Evolutionary conservation across 2,113 vertebrate genomes (phyloP), one percentile per base, ranked within the genome.

Genomic region (mouse (Mus musculus)): DNA sequence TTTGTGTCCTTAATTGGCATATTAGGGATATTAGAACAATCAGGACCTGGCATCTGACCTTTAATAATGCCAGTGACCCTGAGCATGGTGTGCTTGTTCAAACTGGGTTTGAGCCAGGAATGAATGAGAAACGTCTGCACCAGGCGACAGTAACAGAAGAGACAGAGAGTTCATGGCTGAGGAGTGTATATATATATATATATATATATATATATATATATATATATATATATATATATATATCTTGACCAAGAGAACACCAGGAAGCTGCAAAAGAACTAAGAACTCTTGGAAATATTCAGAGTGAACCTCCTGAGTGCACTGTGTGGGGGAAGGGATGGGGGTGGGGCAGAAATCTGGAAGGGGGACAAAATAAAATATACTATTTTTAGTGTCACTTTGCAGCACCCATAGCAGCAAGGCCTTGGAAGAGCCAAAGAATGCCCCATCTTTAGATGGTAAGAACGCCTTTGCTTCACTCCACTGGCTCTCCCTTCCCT

Each of bases 241-340:
- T 49, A 49, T 49, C 49, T 49, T 54, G 42, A 39, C 72, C 4
- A 11, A 28, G 8, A 86, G 30, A 89, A 39, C 13, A 17, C 26
- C 20, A 9, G 42, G 22, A 71, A n/a, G 65, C 30, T 59, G 42
- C 46, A 30, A 90, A 36, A 54, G 13, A 56, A 16, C 14, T 39
- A 36, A 54, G 13, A 56, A 16, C 14, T 39, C 24, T 16, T 63
- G 75, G 91, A 76, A 84, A 46, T 33, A 33, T 82, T 71, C 76
- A 49, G 46, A 76, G 13, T 59, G 46, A n/a, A 88, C 36, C 22
- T 91, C 33, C 54, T 4, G 17, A n/a, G 30, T 36, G 33, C 5
- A 7, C 30, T 72, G 71, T 7, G 33, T 71, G 14, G 30, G 69
- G 36, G 65, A 0, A 1, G 46, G 7, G 1, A 8, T 0, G 54